Percentiles rank a stretch among this genome's conserved stretches.
Evolutionary conservation across 2,113 vertebrate genomes (phyloP).

Genomic region (Odontophorus gujanensis): DNA sequence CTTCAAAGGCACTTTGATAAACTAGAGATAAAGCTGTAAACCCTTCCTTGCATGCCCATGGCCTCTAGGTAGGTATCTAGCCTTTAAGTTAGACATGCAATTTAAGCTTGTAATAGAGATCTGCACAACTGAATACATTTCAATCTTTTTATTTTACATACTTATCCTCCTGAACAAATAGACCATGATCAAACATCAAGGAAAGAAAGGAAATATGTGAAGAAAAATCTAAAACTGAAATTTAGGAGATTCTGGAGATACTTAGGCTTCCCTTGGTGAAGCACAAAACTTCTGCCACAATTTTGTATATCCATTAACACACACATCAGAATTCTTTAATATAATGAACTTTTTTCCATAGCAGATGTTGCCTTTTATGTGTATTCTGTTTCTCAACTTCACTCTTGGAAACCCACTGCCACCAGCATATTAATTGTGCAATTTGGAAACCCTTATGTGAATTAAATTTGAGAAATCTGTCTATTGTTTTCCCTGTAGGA

Average conservation of each 20-base stretch:
- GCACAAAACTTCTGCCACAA: neutral
- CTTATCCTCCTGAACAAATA: neutral
- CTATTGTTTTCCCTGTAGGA: neutral
- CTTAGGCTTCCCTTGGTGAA: neutral
- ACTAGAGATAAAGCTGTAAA: slow-evolving; percentile 11
- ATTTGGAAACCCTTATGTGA: neutral
- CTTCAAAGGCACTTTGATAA: slow-evolving; percentile 47
- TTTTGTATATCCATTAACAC: neutral
- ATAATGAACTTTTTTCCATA: neutral
- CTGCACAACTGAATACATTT: neutral
- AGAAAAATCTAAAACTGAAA: neutral
- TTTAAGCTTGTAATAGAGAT: neutral
- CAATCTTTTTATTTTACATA: neutral
- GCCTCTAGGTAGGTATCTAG: neutral
- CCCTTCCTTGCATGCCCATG: neutral
- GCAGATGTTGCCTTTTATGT: neutral
- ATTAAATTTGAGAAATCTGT: neutral
- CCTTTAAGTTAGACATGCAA: neutral
- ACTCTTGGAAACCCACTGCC: neutral
- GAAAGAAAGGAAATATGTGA: neutral
- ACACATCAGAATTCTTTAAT: rapidly evolving
- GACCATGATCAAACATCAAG: neutral
- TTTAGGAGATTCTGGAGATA: neutral
- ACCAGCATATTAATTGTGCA: neutral
- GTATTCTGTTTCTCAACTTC: neutral